Evolutionary conservation across 2,797 vertebrate species (phyloP).

Genomic region (Hirundo rustica): DNA sequence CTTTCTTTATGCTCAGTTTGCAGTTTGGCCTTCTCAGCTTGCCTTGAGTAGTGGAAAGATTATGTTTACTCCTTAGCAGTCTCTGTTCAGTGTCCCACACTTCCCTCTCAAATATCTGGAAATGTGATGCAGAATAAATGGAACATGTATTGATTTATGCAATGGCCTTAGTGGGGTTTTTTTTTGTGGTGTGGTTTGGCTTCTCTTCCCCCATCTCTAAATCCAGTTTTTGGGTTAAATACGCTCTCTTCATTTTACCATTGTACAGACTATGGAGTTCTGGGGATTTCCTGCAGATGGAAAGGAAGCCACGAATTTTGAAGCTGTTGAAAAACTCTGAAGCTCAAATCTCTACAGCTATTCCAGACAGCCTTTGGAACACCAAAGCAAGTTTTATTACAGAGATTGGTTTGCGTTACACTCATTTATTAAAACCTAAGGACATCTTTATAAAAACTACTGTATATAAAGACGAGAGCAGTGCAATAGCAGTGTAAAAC

Average conservation of each 20-base stretch:
- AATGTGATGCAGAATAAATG: background rate
- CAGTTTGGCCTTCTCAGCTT: background rate
- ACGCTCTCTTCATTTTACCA: background rate
- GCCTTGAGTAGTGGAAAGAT: background rate
- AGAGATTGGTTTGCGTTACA: conserved; percentile 45
- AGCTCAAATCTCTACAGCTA: background rate
- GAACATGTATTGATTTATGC: background rate
- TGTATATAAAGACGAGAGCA: conserved; percentile 73
- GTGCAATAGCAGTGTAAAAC: conserved; percentile 69
- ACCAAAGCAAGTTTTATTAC: background rate
- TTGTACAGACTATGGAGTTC: background rate
- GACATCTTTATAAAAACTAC: conserved; percentile 77
- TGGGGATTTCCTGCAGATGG: background rate
- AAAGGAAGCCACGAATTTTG: background rate
- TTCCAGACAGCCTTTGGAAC: background rate
- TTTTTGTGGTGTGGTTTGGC: background rate
- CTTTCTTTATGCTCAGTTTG: background rate
- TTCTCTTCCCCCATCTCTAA: background rate
- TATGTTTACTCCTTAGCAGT: background rate
- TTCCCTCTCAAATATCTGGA: background rate
- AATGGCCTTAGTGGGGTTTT: background rate
- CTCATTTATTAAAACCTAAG: conserved; percentile 77
- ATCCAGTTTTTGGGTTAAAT: background rate
- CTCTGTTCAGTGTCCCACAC: background rate
- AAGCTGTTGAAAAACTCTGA: background rate